Conservation (phyloP, 2,797 vertebrate genomes). For the Oryzias dopingdopingensis region DNA sequence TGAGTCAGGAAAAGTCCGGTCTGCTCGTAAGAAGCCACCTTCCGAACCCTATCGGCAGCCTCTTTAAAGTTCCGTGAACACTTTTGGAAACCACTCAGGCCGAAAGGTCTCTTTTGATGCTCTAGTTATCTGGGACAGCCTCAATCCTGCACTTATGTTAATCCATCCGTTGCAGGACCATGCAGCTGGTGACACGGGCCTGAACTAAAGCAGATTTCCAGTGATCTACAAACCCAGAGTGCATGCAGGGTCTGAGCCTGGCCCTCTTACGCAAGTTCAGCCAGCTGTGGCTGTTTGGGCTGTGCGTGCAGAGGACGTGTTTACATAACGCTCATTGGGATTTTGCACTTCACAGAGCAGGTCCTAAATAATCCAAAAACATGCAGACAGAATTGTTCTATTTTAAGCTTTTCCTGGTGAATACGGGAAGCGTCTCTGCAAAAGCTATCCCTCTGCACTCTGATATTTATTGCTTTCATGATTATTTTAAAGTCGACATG, state of each 20-base stretch:
- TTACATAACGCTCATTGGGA: conserved; percentile 64
- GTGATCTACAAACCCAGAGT: conserved; percentile 59
- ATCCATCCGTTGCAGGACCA: conserved; percentile 56
- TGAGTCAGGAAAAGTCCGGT: not conserved
- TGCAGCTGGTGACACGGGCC: conserved; percentile 54
- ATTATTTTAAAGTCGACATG: too few relatives aligned
- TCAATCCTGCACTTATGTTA: conserved; percentile 66
- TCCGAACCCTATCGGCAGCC: conserved; percentile 30
- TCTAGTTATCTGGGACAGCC: conserved; percentile 64
- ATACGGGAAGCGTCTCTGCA: too few relatives aligned
- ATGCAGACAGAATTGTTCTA: conserved; percentile 6
- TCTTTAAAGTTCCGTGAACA: conserved; percentile 33
- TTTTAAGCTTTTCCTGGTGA: not conserved
- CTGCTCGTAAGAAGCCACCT: not conserved
- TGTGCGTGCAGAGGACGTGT: conserved; percentile 63
- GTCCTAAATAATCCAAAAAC: conserved; percentile 32
- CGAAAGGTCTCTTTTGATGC: conserved; percentile 47
- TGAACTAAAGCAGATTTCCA: conserved; percentile 70
- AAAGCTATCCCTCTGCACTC: too few relatives aligned
- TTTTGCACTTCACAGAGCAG: conserved; percentile 39
- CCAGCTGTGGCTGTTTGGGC: conserved; percentile 68
- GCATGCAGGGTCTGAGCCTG: conserved; percentile 52
- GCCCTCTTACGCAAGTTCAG: conserved; percentile 68
- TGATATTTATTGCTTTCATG: too few relatives aligned
- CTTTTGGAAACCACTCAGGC: conserved; percentile 42